Evolutionary conservation across 2,113 vertebrate genomes (phyloP).

Genomic region (Malurus cyaneus): DNA sequence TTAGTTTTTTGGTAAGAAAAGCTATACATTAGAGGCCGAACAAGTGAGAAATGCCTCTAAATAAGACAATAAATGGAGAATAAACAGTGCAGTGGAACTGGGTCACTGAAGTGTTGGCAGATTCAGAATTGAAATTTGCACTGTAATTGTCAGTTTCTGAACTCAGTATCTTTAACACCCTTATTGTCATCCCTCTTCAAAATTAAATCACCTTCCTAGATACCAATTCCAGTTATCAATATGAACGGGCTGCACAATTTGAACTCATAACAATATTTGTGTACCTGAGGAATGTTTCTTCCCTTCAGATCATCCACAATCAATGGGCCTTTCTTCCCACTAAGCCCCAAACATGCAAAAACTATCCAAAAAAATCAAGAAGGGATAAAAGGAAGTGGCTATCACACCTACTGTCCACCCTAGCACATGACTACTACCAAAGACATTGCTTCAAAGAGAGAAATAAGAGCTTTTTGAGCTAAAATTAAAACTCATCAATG

Average conservation of each 20-base stretch:
- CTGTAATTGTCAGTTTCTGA: background rate
- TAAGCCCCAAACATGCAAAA: background rate
- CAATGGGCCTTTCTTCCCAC: background rate
- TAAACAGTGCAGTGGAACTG: background rate
- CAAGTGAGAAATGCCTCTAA: background rate
- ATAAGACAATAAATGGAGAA: background rate
- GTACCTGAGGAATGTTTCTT: background rate
- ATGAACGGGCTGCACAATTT: background rate
- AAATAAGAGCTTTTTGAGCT: background rate
- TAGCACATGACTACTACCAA: background rate
- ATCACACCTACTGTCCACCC: background rate
- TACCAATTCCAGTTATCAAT: background rate
- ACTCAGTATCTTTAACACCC: background rate
- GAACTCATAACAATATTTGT: background rate
- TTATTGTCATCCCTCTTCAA: background rate
- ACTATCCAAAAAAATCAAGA: background rate
- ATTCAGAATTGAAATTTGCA: background rate
- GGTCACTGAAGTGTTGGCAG: background rate
- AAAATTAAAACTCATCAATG: background rate
- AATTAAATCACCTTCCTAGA: background rate
- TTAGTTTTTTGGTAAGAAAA: background rate
- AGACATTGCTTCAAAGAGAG: background rate
- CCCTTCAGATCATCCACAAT: background rate
- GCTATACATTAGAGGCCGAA: background rate
- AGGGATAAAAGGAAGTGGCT: background rate